phyloP scores from a whole-genome alignment of 2,888 invertebrate genomes.

The Perizoma affinitatum region DNA sequence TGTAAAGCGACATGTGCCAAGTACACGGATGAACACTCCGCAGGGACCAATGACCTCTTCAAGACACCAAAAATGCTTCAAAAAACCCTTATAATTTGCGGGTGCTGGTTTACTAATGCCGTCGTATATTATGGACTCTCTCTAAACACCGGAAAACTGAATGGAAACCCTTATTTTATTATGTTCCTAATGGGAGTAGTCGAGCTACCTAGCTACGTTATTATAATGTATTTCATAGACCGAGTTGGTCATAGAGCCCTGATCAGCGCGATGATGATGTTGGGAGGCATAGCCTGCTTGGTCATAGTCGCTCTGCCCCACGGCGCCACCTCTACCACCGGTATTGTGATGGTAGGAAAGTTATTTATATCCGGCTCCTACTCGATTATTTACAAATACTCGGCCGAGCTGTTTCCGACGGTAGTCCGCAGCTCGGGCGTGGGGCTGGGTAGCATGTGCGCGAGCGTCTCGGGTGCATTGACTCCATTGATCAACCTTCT shows the following conservation, averaged over 20 bases:
- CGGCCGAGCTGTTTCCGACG: slow-evolving; percentile 94
- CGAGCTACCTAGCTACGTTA: slow-evolving; percentile 91
- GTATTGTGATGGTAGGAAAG: slow-evolving; percentile 91
- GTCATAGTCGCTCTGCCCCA: slow-evolving; percentile 88
- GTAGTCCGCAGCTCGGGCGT: slow-evolving; percentile 93
- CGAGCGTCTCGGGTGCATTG: slow-evolving; percentile 91
- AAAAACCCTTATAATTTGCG: slow-evolving; percentile 91
- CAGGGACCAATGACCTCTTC: slow-evolving; percentile 89
- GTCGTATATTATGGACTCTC: slow-evolving; percentile 94
- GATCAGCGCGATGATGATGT: slow-evolving; percentile 90
- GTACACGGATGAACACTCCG: slow-evolving; percentile 75
- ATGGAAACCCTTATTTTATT: slow-evolving; percentile 92
- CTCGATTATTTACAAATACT: slow-evolving; percentile 94
- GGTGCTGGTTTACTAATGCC: slow-evolving; percentile 94
- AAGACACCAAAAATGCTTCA: slow-evolving; percentile 90
- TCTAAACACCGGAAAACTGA: slow-evolving; percentile 90
- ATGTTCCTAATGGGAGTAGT: slow-evolving; percentile 91
- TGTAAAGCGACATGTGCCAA: slow-evolving; percentile 81
- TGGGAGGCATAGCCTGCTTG: slow-evolving; percentile 91
- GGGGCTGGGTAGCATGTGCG: slow-evolving; percentile 93
- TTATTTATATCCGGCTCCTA: slow-evolving; percentile 93
- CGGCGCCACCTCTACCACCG: slow-evolving; percentile 84
- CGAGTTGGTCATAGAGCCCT: slow-evolving; percentile 89
- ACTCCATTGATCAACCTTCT: slow-evolving; percentile 91
- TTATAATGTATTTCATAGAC: slow-evolving; percentile 90